Evolutionary conservation across 1,140 invertebrate genomes (phyloP).

Genomic region (Akabosia matsudoensis): DNA sequence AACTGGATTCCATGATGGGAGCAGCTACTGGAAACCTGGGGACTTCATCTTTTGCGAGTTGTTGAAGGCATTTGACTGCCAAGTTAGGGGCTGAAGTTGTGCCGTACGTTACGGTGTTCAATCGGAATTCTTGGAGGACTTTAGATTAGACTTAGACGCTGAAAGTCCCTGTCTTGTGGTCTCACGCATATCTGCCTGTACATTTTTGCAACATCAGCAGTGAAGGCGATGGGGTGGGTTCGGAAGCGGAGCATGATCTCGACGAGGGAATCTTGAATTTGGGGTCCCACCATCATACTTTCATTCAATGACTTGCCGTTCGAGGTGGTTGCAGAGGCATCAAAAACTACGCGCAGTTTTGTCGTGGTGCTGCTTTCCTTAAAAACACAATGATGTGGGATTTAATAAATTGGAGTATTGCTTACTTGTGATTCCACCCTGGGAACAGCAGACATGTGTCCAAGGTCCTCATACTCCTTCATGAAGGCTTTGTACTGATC

Average conservation of each 20-base stretch:
- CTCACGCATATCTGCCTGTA: constrained; percentile 47
- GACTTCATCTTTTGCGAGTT: no score
- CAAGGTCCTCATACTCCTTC: background rate
- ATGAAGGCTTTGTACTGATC: background rate
- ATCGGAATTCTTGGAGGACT: no score
- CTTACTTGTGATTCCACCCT: background rate
- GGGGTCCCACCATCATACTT: constrained; percentile 48
- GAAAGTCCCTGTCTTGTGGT: constrained; percentile 33
- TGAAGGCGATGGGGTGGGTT: constrained; percentile 49
- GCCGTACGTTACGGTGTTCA: no score
- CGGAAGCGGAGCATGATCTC: constrained; percentile 52
- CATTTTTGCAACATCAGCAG: constrained; percentile 53
- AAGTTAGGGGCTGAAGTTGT: no score
- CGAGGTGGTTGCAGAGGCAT: constrained; percentile 35
- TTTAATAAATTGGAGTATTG: constrained; percentile 50
- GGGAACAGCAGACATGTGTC: constrained; percentile 35
- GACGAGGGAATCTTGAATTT: constrained; percentile 52
- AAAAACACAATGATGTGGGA: constrained; percentile 47
- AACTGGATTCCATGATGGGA: no score
- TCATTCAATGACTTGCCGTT: constrained; percentile 47
- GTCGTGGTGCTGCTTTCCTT: constrained; percentile 43
- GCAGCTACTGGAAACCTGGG: no score
- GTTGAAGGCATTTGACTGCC: no score
- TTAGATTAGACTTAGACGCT: no score
- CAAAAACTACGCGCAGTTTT: constrained; percentile 47